A percentile compares a stretch with the other conserved stretches of the same genome.
phyloP scores from a whole-genome alignment of 2,797 vertebrate species.

The Peromyscus eremicus region DNA sequence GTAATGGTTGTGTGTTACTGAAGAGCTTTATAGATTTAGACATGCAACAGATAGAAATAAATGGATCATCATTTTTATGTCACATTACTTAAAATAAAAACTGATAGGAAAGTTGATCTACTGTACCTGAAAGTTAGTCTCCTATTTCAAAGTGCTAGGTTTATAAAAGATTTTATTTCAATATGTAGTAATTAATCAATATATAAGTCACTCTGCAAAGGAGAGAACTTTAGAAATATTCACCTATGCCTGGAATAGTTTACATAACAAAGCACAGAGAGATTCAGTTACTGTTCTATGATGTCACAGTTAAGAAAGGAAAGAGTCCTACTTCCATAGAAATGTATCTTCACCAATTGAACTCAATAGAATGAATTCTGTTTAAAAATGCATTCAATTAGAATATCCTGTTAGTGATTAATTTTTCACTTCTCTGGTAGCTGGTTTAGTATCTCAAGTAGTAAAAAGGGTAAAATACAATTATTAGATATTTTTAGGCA shows the following conservation, averaged over 20 bases:
- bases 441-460: not conserved
- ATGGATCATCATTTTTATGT: not conserved
- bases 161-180: not conserved
- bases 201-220: not conserved
- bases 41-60: not conserved
- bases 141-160: not conserved
- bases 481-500: not conserved
- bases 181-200: not conserved
- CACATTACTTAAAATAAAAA: constrained; percentile 3
- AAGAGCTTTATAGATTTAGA: not conserved
- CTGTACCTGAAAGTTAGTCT: not conserved
- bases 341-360: not conserved
- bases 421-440: not conserved
- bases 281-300: not conserved
- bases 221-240: not conserved
- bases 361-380: not conserved
- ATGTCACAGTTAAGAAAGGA: not conserved
- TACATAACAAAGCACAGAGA: not conserved
- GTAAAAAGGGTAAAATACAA: not conserved
- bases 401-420: not conserved
- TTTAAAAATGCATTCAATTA: not conserved
- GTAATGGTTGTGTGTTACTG: not conserved
- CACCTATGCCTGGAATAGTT: not conserved
- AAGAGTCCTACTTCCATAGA: not conserved
- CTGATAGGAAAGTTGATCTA: not conserved